Evolutionary conservation across 2,888 invertebrate genomes (phyloP), one percentile per base, ranked within the genome.

Genomic region (Sinodicranocentrus sp.): DNA sequence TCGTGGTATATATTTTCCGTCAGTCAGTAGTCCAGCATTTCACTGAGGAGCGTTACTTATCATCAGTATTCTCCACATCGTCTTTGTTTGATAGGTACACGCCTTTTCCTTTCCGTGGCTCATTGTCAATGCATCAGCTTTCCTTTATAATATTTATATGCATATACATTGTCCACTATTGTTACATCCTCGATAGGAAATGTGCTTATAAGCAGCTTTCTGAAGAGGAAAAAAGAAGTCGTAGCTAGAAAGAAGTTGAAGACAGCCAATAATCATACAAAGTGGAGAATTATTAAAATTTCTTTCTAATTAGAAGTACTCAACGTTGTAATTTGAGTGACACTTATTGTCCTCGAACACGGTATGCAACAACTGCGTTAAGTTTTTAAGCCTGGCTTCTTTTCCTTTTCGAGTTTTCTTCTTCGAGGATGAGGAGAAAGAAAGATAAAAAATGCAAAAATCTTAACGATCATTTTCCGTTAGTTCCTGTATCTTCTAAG

Each of bases 281-380:
- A 76, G 54, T 67, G 67, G 43, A 39, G 54, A 76, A 76, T 76
- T 76, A 76, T 76, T 76, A 76, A 76, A 76, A 76, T 76, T 76
- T 76, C 76, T 54, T 65, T 23, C 65, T 76, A 67, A 65, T 76
- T 67, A 65, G 39, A 63, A 76, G 33, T 28, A 76, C 44, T 76
- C 76, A 54, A 65, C 52, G 54, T 65, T 54, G 33, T 65, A 76
- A 67, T 65, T 73, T 67, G 67, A 76, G 76, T 76, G 76, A 76
- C 65, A 76, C 63, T 73, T 73, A 25, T 39, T 26, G 3, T 48
- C 10, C 15, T 48, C 10, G 39, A 13, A 13, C 13, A 39, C 39
- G 39, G 13, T 39, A 39, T 39, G 39, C 39, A 39, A 39, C 39
- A 39, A 39, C 39, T 39, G 39, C 39, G 39, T 39, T 8, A 39